Evolutionary conservation across 2,888 invertebrate species (phyloP), one percentile per base, ranked within the genome.

Genomic region (Sinotaia quadrata): DNA sequence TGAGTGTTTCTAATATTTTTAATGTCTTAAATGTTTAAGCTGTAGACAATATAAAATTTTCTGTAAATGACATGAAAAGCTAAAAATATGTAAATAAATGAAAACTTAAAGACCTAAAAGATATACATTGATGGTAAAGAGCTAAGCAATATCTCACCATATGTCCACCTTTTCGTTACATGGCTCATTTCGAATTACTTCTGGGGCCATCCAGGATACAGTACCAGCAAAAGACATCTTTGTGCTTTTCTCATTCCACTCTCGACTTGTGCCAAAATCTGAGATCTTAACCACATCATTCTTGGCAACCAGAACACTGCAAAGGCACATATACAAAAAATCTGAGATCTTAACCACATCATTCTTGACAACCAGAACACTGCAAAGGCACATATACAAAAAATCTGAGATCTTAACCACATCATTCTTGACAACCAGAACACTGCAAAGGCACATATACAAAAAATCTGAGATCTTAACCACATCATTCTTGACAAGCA

Each of bases 201-300:
- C 99, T 0, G 99, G 99, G 0, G 98, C 97, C 98, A 99, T 99
- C 98, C 98, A 99, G 0, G 97, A 96, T 0, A 98, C 96, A 0
- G 98, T 99, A 49, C 98, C 98, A 2, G 96, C 97, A 89, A 99
- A 98, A 75, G 96, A 95, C 98, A 99, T 99, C 84, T 95, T 94
- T 52, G 95, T 95, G 87, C 96, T 96, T 88, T 96, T 95, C 85
- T 97, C 95, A 66, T 86, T 85, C 94, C 95, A 96, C 82, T 96
- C 95, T 68, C 96, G 92, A 81, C 95, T 94, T 0, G 97, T 98
- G 27, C 98, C 99, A 88, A 99, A 99, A 89, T 99, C 99, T 81
- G 96, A 97, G 71, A 99, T 98, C 90, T 99, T 99, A 8, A 97
- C 85, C n/a, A 85, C 77, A 71, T 89, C 88, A 73, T 88, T 85